These are phyloP conservation scores for Halictus rubicundus DNA, from an alignment of 1,140 invertebrate genomes.

Conservation along the genomic window DNA sequence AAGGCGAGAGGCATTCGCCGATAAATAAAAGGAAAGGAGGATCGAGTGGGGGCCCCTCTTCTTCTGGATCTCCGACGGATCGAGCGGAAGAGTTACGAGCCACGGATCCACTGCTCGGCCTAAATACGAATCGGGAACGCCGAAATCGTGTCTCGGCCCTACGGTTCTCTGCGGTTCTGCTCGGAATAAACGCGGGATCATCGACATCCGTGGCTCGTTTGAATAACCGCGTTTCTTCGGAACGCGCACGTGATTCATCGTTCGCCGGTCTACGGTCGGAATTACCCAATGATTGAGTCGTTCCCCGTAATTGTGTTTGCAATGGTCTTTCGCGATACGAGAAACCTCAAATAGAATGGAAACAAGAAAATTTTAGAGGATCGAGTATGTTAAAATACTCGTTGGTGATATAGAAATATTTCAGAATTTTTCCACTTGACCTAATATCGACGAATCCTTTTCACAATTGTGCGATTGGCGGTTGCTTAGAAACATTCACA, in stretches of 20 bases:
- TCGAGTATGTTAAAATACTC: too few species aligned
- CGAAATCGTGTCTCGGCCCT: constrained; percentile 56
- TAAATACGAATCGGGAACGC: constrained; percentile 66
- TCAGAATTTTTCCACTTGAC: too few species aligned
- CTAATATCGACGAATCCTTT: too few species aligned
- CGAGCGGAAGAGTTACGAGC: constrained; percentile 53
- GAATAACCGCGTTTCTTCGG: background rate
- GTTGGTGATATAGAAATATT: too few species aligned
- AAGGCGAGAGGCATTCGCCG: constrained; percentile 1
- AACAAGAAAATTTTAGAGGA: too few species aligned
- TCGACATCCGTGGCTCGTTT: constrained; percentile 33
- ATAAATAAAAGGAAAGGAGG: constrained; percentile 36
- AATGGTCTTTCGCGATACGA: background rate
- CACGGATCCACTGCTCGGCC: constrained; percentile 46
- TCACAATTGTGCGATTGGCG: too few species aligned
- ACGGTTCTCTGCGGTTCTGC: constrained; percentile 33
- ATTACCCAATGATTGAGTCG: background rate
- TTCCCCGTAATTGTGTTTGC: background rate
- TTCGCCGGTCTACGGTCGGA: too few species aligned
- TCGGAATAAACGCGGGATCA: constrained; percentile 60
- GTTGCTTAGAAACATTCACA: too few species aligned
- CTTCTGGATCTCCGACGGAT: constrained; percentile 14
- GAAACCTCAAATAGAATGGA: too few species aligned
- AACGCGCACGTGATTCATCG: background rate
- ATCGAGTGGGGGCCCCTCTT: background rate